A percentile compares a stretch with the other conserved stretches of the same genome.
Evolutionary conservation across 2,113 vertebrate species (phyloP).

Genomic region (Scalopus aquaticus): DNA sequence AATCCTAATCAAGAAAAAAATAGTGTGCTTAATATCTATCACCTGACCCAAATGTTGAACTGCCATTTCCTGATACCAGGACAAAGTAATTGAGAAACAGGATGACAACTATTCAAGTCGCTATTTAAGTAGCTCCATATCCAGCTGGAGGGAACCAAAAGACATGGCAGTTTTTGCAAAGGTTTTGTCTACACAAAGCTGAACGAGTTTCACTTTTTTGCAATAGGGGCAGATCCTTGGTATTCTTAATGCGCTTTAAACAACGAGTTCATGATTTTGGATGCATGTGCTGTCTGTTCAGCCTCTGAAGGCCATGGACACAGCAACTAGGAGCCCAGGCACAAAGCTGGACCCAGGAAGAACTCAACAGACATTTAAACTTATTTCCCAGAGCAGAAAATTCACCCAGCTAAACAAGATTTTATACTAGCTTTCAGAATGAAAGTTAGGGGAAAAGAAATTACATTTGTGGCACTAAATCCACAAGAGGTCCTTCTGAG

Average conservation of each 20-base stretch:
- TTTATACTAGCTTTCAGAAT: background rate
- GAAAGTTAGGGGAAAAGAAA: background rate
- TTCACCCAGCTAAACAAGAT: background rate
- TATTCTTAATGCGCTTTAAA: background rate
- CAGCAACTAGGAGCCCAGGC: background rate
- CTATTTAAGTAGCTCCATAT: background rate
- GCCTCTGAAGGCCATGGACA: background rate
- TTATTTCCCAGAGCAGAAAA: background rate
- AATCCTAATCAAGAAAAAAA: background rate
- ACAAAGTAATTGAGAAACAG: background rate
- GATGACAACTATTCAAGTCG: background rate
- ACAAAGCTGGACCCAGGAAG: background rate
- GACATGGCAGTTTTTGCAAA: background rate
- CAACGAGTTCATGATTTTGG: background rate
- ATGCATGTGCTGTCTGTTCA: background rate
- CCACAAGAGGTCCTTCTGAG: background rate
- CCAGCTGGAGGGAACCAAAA: background rate
- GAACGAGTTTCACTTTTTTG: background rate
- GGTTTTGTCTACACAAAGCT: background rate
- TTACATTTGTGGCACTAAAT: background rate
- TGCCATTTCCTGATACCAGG: background rate
- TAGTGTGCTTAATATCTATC: background rate
- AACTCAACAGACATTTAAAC: background rate
- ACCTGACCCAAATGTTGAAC: background rate
- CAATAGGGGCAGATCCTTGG: background rate